Evolutionary conservation across 30 jellyfish, hydroid and myxozoan genomes (phyloP).

Genomic region (Aurelia sp.): DNA sequence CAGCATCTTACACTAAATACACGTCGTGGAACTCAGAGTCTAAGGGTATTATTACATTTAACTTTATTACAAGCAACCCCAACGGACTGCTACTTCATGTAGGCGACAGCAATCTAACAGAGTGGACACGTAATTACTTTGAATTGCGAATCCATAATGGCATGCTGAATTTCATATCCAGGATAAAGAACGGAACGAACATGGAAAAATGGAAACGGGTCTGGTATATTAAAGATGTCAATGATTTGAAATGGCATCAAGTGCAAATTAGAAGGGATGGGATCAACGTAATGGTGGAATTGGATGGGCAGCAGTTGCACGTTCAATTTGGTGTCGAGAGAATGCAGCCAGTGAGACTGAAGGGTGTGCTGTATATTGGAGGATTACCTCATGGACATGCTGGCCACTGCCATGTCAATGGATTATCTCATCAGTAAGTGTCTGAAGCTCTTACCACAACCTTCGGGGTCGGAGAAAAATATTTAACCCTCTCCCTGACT

Average conservation of each 20-base stretch:
- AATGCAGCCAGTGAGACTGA: slow-evolving; percentile 30
- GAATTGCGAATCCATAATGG: slow-evolving; percentile 50
- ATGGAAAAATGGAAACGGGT: slow-evolving; percentile 44
- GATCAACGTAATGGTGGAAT: slow-evolving; percentile 1
- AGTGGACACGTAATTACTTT: slow-evolving; percentile 59
- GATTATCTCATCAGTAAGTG: slow-evolving; percentile 37
- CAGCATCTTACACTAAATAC: slow-evolving; percentile 33
- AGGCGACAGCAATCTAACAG: slow-evolving; percentile 63
- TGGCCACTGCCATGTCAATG: not conserved
- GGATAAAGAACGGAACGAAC: slow-evolving; percentile 55
- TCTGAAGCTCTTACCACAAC: too few species aligned
- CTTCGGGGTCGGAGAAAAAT: too few species aligned
- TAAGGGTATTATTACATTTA: slow-evolving; percentile 39
- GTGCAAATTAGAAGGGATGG: slow-evolving; percentile 46
- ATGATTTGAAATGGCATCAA: slow-evolving; percentile 53
- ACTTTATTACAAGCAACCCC: slow-evolving; percentile 61
- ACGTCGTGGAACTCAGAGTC: slow-evolving; percentile 60
- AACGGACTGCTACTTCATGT: slow-evolving; percentile 70
- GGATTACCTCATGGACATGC: slow-evolving; percentile 18
- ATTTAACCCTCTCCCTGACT: too few species aligned
- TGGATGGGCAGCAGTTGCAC: slow-evolving; percentile 32
- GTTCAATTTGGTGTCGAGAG: slow-evolving; percentile 45
- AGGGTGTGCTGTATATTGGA: slow-evolving; percentile 48
- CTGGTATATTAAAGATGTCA: slow-evolving; percentile 59
- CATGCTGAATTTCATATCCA: slow-evolving; percentile 52